Base-by-base conservation (phyloP, 2,113 vertebrate species). In the Mesocricetus auratus region DNA sequence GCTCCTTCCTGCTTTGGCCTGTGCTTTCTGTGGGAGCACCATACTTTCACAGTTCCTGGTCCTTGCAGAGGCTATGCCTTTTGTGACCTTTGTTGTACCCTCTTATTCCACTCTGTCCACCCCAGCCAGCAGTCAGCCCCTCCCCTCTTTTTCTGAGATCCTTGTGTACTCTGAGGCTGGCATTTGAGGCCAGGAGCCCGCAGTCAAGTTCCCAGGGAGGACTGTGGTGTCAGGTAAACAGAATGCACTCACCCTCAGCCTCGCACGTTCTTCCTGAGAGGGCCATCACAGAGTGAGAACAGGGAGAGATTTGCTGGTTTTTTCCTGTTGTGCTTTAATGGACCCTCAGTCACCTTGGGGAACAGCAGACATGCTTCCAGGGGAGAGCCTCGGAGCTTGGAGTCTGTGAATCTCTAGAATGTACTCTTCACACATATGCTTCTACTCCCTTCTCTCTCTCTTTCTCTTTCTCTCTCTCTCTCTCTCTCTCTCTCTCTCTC, bases 91-190 rank as follows among this genome's bases (percentile, higher is more conserved):
- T 36, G 13, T 66, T 26, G 3, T 19, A 12, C 1, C 17, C 33
- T 47, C 1, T 66, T 42, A 2, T 26, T 16, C 21, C 39, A 9
- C 4, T 31, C 11, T 2, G 0, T 3, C 17, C 11, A 68, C 5
- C 10, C 2, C 33, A 39, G 36, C 31, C 12, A 10, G 0, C 8
- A 60, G 29, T 17, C 50, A 42, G 2, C 5, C 24, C 36, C 2
- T 17, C 10, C 39, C 56, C 29, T 33, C 53, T 39, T 26, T 45
- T 69, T 42, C 74, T 19, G 7, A n/a, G 1, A 1, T 69, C 64
- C 64, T 79, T 64, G 62, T 9, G 33, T 16, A 21, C 39, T 93
- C 79, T 66, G 77, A 42, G 56, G 60, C n/a, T 31, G 50, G 36
- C 0, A 6, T 26, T 71, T 66, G 31, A 62, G 77, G 33, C 13